Percentiles rank a stretch among this genome's conserved stretches.
phyloP scores from a whole-genome alignment of 2,888 invertebrate genomes.

The Catocala nupta region DNA sequence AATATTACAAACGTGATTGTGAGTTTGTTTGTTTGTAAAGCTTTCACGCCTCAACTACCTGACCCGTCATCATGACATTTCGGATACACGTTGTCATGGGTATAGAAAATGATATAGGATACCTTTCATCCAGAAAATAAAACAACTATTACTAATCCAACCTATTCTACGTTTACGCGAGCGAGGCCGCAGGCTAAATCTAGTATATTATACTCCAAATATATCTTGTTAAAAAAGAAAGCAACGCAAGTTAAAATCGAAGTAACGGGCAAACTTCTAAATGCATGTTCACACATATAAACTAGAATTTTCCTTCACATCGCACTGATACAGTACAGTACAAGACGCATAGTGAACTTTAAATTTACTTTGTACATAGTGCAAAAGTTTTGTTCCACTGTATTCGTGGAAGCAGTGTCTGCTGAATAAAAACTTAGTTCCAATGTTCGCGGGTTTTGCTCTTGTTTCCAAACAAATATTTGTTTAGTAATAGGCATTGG shows the following conservation, averaged over 20 bases:
- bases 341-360: conserved; percentile 47
- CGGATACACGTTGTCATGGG: too few species aligned
- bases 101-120: too few species aligned
- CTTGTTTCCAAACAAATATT: conserved; percentile 48
- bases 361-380: conserved; percentile 52
- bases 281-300: conserved; percentile 37
- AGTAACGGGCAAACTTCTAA: conserved; percentile 29
- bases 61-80: too few species aligned
- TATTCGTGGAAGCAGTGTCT: conserved; percentile 34
- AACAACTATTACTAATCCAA: too few species aligned
- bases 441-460: conserved; percentile 32
- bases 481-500: conserved; percentile 48
- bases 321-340: conserved; percentile 27
- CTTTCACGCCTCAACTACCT: too few species aligned
- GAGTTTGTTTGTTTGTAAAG: too few species aligned
- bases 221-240: background rate
- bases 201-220: too few species aligned
- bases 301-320: conserved; percentile 38
- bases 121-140: too few species aligned
- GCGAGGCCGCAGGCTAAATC: too few species aligned
- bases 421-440: conserved; percentile 45
- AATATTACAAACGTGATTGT: too few species aligned
- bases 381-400: conserved; percentile 42
- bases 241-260: background rate
- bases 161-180: too few species aligned